Evolutionary conservation across 37 sponge, comb jelly and placozoan genomes (phyloP), one percentile per base, ranked within the genome.

Genomic region (Cladorhizidae sp.): DNA sequence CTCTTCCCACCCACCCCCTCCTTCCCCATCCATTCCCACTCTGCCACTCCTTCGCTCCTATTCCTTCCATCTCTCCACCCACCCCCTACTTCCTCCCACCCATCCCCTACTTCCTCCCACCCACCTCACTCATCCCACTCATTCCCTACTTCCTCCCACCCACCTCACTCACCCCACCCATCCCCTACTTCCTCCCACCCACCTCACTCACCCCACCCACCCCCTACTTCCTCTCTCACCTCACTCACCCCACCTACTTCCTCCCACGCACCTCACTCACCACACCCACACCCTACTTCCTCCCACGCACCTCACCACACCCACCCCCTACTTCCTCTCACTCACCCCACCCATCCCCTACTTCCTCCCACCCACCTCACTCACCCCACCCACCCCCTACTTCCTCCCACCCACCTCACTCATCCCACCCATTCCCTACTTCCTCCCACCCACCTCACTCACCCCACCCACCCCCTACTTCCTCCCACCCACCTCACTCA

Each of bases 341-440:
- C 62, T 70, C 62, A 25, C 81, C 39, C 42, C 37, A 39, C 72
- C 43, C 37, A 33, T 3, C 41, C 57, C 70, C 35, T 64, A 32
- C 55, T 38, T 55, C 56, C 37, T 18, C 15, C 37, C 70, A 25
- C 28, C 73, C 41, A 35, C 54, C 41, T 29, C 43, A 17, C 62
- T 70, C 62, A 25, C 81, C 39, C 42, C 37, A 39, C 72, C 43
- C 37, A 33, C 32, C 33, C 63, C 64, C 41, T 54, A 40, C 72
- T 41, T 73, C 26, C 51, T 35, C 52, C 17, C 55, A 42, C 39
- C 67, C 54, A 25, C 57, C 40, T 54, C 64, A 65, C 62, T 31
- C 29, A 67, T 67, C 68, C 68, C 70, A 28, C 64, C 59, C 41
- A 49, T 35, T 7, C 63, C 64, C 41, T 54, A 40, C 72, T 41